phyloP scores from a whole-genome alignment of 2,797 vertebrate species.

The Menidia menidia region DNA sequence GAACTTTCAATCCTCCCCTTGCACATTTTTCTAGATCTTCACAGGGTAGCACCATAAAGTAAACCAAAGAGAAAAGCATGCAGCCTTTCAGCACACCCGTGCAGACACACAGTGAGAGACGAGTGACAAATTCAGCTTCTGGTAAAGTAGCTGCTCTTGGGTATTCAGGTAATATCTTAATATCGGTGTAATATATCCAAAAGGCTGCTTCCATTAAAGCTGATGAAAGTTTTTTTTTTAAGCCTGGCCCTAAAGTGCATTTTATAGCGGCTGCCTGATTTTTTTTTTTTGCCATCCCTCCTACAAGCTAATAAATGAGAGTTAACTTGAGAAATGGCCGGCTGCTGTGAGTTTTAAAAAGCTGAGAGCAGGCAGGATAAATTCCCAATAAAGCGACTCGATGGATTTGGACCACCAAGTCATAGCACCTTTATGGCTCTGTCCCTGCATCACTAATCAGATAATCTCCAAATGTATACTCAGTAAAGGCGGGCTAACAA shows the following conservation, averaged over 20 bases:
- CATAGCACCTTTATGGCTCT: conserved; percentile 43
- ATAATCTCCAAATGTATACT: conserved; percentile 24
- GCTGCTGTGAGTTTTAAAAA: conserved; percentile 51
- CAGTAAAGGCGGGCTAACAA: conserved; percentile 32
- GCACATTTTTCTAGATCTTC: conserved; percentile 58
- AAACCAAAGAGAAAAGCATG: conserved; percentile 36
- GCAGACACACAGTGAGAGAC: conserved; percentile 33
- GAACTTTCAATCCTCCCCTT: conserved; percentile 17
- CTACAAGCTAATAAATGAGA: conserved; percentile 65
- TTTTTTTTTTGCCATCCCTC: conserved; percentile 42
- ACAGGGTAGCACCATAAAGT: conserved; percentile 55
- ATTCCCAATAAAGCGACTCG: conserved; percentile 55
- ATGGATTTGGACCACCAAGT: conserved; percentile 42
- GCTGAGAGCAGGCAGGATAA: conserved; percentile 38
- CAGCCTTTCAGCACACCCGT: conserved; percentile 52
- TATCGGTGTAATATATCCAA: conserved; percentile 13
- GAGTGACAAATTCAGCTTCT: conserved; percentile 39
- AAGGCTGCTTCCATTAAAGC: conserved; percentile 21
- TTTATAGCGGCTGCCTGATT: conserved; percentile 19
- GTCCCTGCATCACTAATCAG: conserved; percentile 13
- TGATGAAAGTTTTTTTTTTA: conserved; percentile 18
- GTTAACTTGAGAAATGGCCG: conserved; percentile 62
- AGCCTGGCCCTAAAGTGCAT: conserved; percentile 29
- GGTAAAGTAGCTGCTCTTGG: conserved; percentile 6
- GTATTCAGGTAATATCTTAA: conserved; percentile 21